Percentiles rank a stretch among this genome's conserved stretches.
Conservation (phyloP, 1,140 invertebrate species). For the Diorhabda sublineata region DNA sequence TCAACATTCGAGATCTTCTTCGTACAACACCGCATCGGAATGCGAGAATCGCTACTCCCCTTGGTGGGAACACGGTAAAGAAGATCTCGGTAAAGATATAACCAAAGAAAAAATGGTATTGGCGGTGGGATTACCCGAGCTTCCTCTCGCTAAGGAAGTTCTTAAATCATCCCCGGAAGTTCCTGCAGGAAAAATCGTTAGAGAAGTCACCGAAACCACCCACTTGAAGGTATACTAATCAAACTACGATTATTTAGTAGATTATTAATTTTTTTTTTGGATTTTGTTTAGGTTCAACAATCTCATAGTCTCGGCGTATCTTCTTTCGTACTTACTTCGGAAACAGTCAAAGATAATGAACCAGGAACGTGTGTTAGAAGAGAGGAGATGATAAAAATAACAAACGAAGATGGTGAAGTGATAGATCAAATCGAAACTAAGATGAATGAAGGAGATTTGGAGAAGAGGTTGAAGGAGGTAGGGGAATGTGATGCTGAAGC, state of each 20-base stretch:
- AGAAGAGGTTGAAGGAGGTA: conserved; percentile 48
- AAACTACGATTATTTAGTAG: neutral
- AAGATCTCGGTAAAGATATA: conserved; percentile 39
- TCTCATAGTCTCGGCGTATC: conserved; percentile 51
- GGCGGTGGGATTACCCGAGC: conserved; percentile 43
- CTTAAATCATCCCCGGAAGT: conserved; percentile 45
- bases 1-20: conserved; percentile 60
- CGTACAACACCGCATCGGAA: conserved; percentile 63
- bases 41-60: conserved; percentile 54
- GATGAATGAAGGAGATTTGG: conserved; percentile 40
- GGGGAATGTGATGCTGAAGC: conserved; percentile 40
- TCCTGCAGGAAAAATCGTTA: conserved; percentile 49
- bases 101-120: conserved; percentile 47
- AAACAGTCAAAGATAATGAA: conserved; percentile 47
- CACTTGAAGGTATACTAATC: conserved; percentile 43
- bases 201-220: conserved; percentile 56
- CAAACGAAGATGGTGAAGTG: conserved; percentile 24
- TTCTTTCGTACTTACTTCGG: conserved; percentile 53
- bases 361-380: conserved; percentile 32
- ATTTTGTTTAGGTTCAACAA: conserved; percentile 47
- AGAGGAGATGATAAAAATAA: conserved; percentile 29
- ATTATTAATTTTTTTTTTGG: neutral
- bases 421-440: conserved; percentile 19
- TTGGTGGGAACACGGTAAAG: conserved; percentile 51
- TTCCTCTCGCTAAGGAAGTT: conserved; percentile 39